Percentiles rank a stretch among this genome's conserved stretches.
These are phyloP conservation scores for Phrynocephalus versicolor DNA, from an alignment of 2,113 vertebrate genomes.

Conservation along the genomic window DNA sequence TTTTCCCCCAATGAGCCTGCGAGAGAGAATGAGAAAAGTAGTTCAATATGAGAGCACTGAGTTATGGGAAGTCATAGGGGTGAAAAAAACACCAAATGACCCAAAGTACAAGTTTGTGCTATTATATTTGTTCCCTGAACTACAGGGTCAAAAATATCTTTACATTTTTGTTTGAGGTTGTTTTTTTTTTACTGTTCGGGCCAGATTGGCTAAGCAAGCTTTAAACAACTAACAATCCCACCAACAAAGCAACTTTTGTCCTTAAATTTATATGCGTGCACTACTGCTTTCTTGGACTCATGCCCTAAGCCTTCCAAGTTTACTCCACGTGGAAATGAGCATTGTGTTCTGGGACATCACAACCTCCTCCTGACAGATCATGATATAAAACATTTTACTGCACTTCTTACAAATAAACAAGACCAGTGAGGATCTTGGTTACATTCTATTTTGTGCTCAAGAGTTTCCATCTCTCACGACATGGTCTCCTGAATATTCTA, in stretches of 20 bases:
- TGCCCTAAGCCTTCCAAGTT: slow-evolving; percentile 17
- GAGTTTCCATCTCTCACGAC: slow-evolving; percentile 1
- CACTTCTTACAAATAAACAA: slow-evolving; percentile 24
- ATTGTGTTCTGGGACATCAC: slow-evolving; percentile 11
- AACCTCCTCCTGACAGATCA: slow-evolving; percentile 22
- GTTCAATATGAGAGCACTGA: not conserved
- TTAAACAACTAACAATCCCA: slow-evolving; percentile 14
- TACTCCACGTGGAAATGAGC: not conserved
- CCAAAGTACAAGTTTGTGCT: not conserved
- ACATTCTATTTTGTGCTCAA: not conserved
- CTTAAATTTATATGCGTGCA: slow-evolving; percentile 13
- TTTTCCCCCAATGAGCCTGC: not conserved
- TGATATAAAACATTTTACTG: not conserved
- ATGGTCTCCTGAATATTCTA: slow-evolving; percentile 3
- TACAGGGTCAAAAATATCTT: not conserved
- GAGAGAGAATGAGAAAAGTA: not conserved
- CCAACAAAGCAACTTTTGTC: slow-evolving; percentile 14
- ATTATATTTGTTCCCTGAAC: not conserved
- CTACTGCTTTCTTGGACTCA: not conserved
- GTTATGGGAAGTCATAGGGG: not conserved
- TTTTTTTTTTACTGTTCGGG: not conserved
- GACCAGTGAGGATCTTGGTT: not conserved
- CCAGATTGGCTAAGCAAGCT: not conserved
- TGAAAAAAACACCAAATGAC: not conserved
- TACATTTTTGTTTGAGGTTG: not conserved